Percentiles rank a stretch among this genome's conserved stretches.
Conservation (phyloP, 1,140 invertebrate species). For the Cydia fagiglandana region DNA sequence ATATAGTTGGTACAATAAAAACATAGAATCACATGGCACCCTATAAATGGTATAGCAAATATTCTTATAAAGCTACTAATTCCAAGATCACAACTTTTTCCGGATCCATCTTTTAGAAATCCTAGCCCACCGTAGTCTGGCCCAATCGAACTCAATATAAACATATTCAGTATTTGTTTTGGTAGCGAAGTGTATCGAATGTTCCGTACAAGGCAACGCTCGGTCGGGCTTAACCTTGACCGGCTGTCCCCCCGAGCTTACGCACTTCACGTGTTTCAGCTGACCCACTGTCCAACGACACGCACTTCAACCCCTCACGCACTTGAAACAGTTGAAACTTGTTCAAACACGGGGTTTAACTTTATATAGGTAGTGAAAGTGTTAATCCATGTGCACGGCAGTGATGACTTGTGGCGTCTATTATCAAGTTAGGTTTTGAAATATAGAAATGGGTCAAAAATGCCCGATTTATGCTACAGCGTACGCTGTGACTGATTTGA, state of each 20-base stretch:
- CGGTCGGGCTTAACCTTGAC: conserved; percentile 29
- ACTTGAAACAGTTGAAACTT: not conserved
- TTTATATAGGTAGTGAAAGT: not conserved
- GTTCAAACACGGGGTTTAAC: not conserved
- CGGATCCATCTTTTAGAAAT: not conserved
- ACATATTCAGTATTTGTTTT: not conserved
- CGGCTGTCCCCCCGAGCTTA: conserved; percentile 28
- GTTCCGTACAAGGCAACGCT: conserved; percentile 7
- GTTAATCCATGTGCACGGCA: not conserved
- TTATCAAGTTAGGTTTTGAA: not conserved
- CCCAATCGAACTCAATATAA: not conserved
- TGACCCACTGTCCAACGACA: conserved; percentile 26
- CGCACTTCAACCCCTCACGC: conserved; percentile 11
- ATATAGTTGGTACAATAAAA: no score
- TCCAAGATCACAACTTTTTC: not conserved
- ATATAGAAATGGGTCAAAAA: not conserved
- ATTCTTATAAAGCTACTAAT: not conserved
- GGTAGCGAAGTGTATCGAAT: conserved; percentile 15
- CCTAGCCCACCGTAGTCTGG: not conserved
- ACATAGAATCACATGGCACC: no score
- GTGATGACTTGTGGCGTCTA: not conserved
- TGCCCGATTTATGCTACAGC: no score
- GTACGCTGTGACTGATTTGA: no score
- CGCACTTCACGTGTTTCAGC: conserved; percentile 23
- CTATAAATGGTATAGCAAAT: no score